Base-by-base conservation (phyloP, 2,888 invertebrate species). In the Sarcophaga carnaria region DNA sequence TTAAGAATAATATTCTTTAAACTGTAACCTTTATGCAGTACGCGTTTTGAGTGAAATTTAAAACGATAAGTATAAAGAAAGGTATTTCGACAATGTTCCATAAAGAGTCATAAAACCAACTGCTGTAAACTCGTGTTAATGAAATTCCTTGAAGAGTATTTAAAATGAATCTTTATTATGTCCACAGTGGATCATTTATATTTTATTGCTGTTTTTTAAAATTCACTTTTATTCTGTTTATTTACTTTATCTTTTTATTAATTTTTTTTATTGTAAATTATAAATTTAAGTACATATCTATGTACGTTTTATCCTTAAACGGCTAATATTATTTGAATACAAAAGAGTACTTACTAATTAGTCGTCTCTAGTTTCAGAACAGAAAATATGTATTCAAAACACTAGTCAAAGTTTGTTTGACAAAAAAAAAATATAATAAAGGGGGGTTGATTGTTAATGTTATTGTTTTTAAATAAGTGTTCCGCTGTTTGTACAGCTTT, bases 111-210 rank as follows among this genome's bases (percentile, higher is more conserved):
- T 80, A 47, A 80, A 80, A 64, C n/a, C 54, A 22, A 20, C 37
- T 72, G 37, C 1, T 2, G 27, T 47, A 47, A 64, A 80, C 60
- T 80, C 66, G 59, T 80, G 66, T 45, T 72, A 72, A 80, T 27
- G 71, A 17, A 72, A 63, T 70, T 80, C 60, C 80, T 45, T 72
- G 20, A 47, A 67, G 64, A 47, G 72, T 59, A 59, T 80, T 49
- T 72, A 66, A 54, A 64, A 11, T 72, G 0, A 12, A n/a, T 37
- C 27, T 17, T 54, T 54, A 54, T 54, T 54, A 54, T 54, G 54
- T 54, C 54, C 54, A 14, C 17, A 54, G 4, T 17, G 54, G 17
- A 17, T 54, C 54, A 17, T 54, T 54, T 54, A 17, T 17, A 17
- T 54, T 14, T 54, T 54, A 14, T 54, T 14, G 4, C 17, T 54